These are phyloP conservation scores for Collichthys lucidus DNA, from an alignment of 2,113 vertebrate genomes.

Conservation along the genomic window DNA sequence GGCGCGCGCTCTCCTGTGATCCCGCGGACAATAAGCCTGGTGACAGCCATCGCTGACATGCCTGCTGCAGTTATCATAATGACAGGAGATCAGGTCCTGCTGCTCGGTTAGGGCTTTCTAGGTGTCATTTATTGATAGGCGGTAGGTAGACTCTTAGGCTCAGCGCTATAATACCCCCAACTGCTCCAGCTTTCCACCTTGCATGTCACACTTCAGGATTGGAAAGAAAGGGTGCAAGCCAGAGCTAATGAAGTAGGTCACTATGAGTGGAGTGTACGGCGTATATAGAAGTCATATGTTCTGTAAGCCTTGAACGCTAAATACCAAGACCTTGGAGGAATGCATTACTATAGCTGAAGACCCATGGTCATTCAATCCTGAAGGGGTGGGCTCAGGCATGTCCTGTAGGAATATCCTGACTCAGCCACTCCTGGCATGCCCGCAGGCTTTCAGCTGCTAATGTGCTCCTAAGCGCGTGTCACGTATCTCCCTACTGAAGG, in stretches of 20 bases:
- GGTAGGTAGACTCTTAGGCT: conserved; percentile 9
- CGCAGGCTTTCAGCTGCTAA: conserved; percentile 76
- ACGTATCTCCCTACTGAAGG: conserved; percentile 65
- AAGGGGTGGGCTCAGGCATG: conserved; percentile 58
- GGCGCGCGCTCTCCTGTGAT: conserved; percentile 50
- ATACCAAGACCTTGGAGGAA: conserved; percentile 62
- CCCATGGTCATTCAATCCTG: conserved; percentile 65
- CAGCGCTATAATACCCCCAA: conserved; percentile 19
- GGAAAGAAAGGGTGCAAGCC: conserved; percentile 24
- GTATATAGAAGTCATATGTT: conserved; percentile 1
- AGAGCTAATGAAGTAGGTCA: conserved; percentile 59
- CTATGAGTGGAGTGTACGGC: conserved; percentile 26
- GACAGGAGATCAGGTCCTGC: conserved; percentile 46
- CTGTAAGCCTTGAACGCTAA: conserved; percentile 53
- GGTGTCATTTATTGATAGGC: conserved; percentile 53
- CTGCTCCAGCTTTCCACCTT: conserved; percentile 36
- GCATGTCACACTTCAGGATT: conserved; percentile 40
- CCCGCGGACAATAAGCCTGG: conserved; percentile 52
- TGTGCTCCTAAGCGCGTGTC: conserved; percentile 62
- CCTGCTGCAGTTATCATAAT: conserved; percentile 57
- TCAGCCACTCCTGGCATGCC: conserved; percentile 67
- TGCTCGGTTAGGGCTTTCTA: conserved; percentile 29
- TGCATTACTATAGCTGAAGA: conserved; percentile 62
- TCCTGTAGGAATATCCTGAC: conserved; percentile 73
- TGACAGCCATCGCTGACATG: conserved; percentile 48